Base-by-base conservation (phyloP, 2,888 invertebrate genomes). In the Oligia latruncula region DNA sequence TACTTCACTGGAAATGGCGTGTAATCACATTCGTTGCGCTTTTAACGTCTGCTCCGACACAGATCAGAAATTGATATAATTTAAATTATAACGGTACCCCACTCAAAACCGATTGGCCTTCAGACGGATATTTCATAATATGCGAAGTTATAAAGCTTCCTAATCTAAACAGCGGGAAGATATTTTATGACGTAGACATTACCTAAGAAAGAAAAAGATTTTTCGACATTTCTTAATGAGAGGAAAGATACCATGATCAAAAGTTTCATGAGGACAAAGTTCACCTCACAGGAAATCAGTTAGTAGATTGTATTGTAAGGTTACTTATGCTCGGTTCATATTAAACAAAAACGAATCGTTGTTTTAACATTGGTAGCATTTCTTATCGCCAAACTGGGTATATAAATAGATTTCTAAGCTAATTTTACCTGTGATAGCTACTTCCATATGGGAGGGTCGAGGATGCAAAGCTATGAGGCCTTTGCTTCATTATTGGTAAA, bases 41-140 rank as follows among this genome's bases (percentile, higher is more conserved):
- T 65, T 23, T 71, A 55, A 80, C 40, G 52, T n/a, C 73, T 58
- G 40, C 49, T 23, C 29, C 46, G 40, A 49, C 55, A 46, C 23
- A 35, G 17, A 70, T 71, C 73, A 66, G 23, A 82, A 86, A 86
- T 40, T 86, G 62, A 52, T 77, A 29, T 46, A 62, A 86, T 64
- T 86, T 67, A 64, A 86, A 74, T 86, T 52, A 67, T 67, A 74
- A 60, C 71, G 52, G 66, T 15, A n/a, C n/a, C 40, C 15, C 3
- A 58, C 4, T 43, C 40, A 43, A 46, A 46, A 46, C 43, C 8
- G 1, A 60, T 71, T 65, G 20, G 2, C 46, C 4, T 77, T 29
- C 23, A 55, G n/a, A 60, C 20, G 5, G n/a, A 20, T 52, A 71
- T 29, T 66, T 23, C 15, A 35, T 58, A 11, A 4, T 58, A 11